phyloP scores from a whole-genome alignment of 2,797 vertebrate species.

The Pipistrellus kuhlii region DNA sequence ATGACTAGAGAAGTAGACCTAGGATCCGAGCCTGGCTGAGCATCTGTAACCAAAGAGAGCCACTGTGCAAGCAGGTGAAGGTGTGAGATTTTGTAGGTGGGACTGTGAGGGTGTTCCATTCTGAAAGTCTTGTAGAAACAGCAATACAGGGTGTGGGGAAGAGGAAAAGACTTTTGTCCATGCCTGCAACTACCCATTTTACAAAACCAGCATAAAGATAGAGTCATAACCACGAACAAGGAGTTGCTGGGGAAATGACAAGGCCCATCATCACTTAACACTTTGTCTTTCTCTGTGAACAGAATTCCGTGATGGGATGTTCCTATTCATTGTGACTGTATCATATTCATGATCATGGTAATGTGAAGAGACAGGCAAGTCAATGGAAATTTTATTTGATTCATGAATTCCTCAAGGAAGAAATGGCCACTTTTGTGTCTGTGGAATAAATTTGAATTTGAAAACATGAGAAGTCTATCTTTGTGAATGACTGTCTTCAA shows the following conservation, averaged over 20 bases:
- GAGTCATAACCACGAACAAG: neutral
- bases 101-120: neutral
- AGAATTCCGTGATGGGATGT: neutral
- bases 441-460: slow-evolving; percentile 55
- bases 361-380: neutral
- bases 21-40: neutral
- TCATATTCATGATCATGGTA: neutral
- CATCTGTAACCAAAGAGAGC: fast-evolving
- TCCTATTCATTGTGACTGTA: neutral
- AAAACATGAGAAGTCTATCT: neutral
- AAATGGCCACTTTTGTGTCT: neutral
- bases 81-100: neutral
- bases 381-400: neutral
- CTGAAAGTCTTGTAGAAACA: neutral
- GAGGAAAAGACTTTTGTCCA: neutral
- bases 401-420: neutral
- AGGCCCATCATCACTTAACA: neutral
- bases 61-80: fast-evolving
- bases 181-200: fast-evolving
- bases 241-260: fast-evolving
- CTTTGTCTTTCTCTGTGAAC: neutral
- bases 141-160: neutral
- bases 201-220: neutral
- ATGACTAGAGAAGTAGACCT: neutral
- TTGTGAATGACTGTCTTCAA: slow-evolving; percentile 48